Evolutionary conservation across 2,113 vertebrate genomes (phyloP).

Genomic region (Leiothrix lutea): DNA sequence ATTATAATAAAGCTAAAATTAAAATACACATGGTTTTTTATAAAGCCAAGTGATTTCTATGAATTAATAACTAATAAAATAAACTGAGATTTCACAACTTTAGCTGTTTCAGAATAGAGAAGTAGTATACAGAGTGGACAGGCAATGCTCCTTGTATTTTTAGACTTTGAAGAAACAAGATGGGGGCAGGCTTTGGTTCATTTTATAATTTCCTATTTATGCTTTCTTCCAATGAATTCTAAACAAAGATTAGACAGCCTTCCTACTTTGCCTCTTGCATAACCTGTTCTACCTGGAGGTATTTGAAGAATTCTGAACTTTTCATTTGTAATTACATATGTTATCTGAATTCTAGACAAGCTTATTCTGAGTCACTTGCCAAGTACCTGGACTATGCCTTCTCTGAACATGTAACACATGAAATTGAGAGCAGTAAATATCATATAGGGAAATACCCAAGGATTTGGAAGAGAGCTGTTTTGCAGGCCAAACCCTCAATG

Average conservation of each 20-base stretch:
- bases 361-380: background rate
- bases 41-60: background rate
- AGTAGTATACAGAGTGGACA: fast-evolving
- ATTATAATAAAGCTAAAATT: background rate
- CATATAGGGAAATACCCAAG: background rate
- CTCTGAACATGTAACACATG: background rate
- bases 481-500: background rate
- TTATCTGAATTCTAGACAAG: background rate
- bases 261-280: background rate
- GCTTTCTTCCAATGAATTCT: background rate
- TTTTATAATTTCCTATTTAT: background rate
- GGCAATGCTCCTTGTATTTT: background rate
- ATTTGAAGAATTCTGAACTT: background rate
- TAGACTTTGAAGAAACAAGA: background rate
- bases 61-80: background rate
- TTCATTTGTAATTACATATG: background rate
- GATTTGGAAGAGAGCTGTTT: background rate
- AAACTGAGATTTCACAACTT: background rate
- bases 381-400: fast-evolving
- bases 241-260: background rate
- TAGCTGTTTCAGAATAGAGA: background rate
- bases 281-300: background rate
- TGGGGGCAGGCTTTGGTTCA: background rate
- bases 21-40: background rate
- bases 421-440: background rate